Base-by-base conservation (phyloP, 1,140 invertebrate genomes). In the Cherax quadricarinatus region DNA sequence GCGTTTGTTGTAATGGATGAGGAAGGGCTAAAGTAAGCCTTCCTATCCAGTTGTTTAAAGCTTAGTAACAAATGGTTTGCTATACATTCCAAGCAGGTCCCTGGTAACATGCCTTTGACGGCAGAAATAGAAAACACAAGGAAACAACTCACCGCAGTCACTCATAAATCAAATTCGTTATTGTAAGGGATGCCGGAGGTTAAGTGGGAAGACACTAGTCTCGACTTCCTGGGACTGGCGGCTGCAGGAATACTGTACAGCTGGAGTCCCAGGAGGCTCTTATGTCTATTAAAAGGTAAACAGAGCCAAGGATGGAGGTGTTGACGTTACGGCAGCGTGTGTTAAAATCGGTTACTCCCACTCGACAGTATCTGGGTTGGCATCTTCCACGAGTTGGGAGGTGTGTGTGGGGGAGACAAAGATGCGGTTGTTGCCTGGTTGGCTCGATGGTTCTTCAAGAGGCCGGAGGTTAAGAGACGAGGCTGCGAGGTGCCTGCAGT, bases 371-470 rank as follows among this genome's bases (percentile, higher is more conserved):
- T 66, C 10, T 18, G 10, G 14, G 14, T 16, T 21, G 62, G 62
- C 12, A 66, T 66, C 10, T 66, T 66, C 62, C 62, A 18, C 62
- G 12, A 66, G 62, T 0, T 66, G 12, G 53, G 12, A 57, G 53
- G 12, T 57, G 53, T 7, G 53, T 81, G 80, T 51, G 81, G 57
- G 81, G 30, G 12, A 60, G 81, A 83, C 81, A 83, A 83, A 57
- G 81, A 51, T 83, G 81, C 51, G 81, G 7, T 57, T 83, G 81
- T 83, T 83, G 81, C 81, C 62, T 16, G 81, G 51, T 82, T 82
- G 24, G 48, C 53, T 21, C 80, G 80, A 83, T 53, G 81, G 81
- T 60, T 24, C 81, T 83, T 57, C 51, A 57, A 51, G 49, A 53
- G 81, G 51, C 48, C 81, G n/a, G 51, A 16, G 81, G 81, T 83